A percentile compares a stretch with the other conserved stretches of the same genome.
Conservation (phyloP, 2,113 vertebrate species). For the Epinephelus lanceolatus region DNA sequence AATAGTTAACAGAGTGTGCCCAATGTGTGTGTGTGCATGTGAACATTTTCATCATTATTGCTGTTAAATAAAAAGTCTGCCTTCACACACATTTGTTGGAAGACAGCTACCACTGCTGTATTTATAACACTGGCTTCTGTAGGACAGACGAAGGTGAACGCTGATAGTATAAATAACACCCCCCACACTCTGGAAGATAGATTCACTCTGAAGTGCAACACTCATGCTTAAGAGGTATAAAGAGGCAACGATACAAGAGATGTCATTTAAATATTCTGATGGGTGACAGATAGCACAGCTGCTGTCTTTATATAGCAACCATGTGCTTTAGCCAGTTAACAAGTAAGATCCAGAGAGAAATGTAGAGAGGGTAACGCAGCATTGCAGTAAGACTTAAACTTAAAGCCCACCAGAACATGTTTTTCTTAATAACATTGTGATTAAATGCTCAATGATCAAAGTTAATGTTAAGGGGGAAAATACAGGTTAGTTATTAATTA, state of each 20-base stretch:
- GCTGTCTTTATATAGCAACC: not conserved
- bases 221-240: not conserved
- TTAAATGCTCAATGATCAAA: no score
- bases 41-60: not conserved
- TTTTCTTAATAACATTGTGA: no score
- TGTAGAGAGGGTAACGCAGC: not conserved
- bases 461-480: no score
- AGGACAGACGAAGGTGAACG: not conserved
- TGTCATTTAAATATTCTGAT: not conserved
- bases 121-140: not conserved
- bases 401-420: no score
- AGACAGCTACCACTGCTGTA: not conserved
- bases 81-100: no score
- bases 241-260: not conserved
- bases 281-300: not conserved
- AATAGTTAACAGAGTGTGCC: no score
- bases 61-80: not conserved
- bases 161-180: not conserved
- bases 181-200: not conserved
- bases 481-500: no score
- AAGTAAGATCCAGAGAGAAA: not conserved
- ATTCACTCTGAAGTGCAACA: not conserved
- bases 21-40: not conserved
- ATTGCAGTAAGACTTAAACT: no score
- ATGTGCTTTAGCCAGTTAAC: not conserved